Conservation (phyloP, 2,888 invertebrate genomes). For the Mystacides longicornis region DNA sequence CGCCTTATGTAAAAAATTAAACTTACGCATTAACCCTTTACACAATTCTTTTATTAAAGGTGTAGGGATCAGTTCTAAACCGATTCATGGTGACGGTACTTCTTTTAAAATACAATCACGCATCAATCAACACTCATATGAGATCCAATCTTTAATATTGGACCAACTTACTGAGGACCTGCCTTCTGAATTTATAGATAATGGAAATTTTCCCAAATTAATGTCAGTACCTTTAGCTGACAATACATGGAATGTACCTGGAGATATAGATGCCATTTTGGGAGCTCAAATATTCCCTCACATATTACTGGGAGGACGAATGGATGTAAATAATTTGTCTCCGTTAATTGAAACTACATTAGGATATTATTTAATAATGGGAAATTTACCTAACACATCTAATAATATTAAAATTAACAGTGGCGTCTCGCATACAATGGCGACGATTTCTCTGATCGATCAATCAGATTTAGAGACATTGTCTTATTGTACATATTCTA, state of each 20-base stretch:
- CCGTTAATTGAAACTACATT: not conserved
- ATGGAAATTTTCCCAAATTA: too few relatives aligned
- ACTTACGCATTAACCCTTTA: not conserved
- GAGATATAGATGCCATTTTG: not conserved
- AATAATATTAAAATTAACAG: too few relatives aligned
- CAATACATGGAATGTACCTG: too few relatives aligned
- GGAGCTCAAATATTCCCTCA: not conserved
- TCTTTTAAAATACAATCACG: not conserved
- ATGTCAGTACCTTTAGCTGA: too few relatives aligned
- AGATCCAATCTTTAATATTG: not conserved
- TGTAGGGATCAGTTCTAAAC: not conserved
- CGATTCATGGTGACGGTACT: too few relatives aligned
- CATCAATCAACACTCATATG: too few relatives aligned
- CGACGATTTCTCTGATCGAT: too few relatives aligned
- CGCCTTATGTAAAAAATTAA: not conserved
- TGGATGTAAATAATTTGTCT: not conserved
- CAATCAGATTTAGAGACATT: too few relatives aligned
- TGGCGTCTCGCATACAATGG: too few relatives aligned
- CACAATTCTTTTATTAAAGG: not conserved
- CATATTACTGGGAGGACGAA: not conserved
- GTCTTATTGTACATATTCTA: too few relatives aligned
- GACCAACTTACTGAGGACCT: not conserved
- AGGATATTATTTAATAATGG: not conserved
- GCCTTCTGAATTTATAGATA: not conserved
- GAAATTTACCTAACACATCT: too few relatives aligned